Evolutionary conservation across 53 echinoderm and acorn worm species (phyloP), one percentile per base, ranked within the genome.

Genomic region (Paracentrotus lividus): DNA sequence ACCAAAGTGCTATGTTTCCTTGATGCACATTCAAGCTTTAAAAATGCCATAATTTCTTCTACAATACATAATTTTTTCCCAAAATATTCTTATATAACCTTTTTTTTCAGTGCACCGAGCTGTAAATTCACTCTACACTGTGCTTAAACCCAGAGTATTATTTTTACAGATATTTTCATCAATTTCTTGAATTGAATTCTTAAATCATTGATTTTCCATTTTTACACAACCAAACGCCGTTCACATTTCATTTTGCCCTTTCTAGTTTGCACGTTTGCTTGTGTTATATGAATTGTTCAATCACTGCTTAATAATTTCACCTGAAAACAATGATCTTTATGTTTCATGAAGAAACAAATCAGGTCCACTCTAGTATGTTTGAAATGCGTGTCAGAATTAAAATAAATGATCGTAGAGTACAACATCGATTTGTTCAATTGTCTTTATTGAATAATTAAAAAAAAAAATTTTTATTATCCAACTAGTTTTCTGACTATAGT

Each of bases 371-470:
- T 85, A 85, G 85, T 49, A 49, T 49, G 85, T 85, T 51, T 51
- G 24, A 45, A 49, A 26, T 51, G 85, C 31, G 85, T 85, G 85
- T 85, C 85, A 85, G 85, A 51, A 85, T 85, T 49, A 85, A 85
- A 85, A 24, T 15, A 38, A 72, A 27, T 85, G 85, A 49, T 85
- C 15, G 85, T 85, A 85, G 85, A 47, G 85, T 85, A 85, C 49
- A 72, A 40, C 6, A 18, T 67, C 13, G 36, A 38, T 20, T 72
- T 72, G 0, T 72, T 72, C 72, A 72, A 72, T 5, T 38, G 18
- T 36, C 16, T 69, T 69, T 20, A 72, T 67, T 32, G 31, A 32
- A 23, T 33, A 12, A 10, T 66, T 33, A 27, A 66, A 31, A 3
- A 13, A 67, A 14, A 32, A 3, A 31, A 29, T 16, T 3, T 29